phyloP scores from a whole-genome alignment of 2,113 vertebrate genomes.

The Dicerorhinus sumatrensis region DNA sequence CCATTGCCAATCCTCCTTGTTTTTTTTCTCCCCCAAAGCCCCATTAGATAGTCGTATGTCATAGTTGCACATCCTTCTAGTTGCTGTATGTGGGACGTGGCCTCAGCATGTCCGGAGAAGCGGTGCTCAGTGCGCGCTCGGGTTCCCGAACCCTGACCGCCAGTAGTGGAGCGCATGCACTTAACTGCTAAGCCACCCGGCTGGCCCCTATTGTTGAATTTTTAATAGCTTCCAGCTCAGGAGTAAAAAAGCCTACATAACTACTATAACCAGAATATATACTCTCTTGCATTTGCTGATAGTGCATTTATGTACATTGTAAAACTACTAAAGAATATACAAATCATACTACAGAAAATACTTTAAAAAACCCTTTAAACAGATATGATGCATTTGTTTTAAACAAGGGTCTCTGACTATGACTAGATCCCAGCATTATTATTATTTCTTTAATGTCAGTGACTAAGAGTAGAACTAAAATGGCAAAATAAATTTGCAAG shows the following conservation, averaged over 20 bases:
- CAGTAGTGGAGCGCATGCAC: too few species aligned
- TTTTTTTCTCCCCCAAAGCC: too few species aligned
- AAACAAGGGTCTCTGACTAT: background rate
- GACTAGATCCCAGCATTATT: background rate
- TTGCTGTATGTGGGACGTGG: too few species aligned
- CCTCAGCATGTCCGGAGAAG: too few species aligned
- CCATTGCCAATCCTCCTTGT: too few species aligned
- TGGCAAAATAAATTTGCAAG: background rate
- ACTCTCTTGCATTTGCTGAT: background rate
- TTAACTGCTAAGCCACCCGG: too few species aligned
- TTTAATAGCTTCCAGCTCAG: background rate
- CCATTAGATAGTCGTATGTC: too few species aligned
- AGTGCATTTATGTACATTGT: background rate
- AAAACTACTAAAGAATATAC: background rate
- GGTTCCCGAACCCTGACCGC: too few species aligned
- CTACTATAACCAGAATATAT: background rate
- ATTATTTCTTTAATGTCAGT: background rate
- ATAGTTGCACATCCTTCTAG: too few species aligned
- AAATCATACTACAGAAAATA: background rate
- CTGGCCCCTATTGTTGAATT: too few species aligned
- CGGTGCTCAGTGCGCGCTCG: too few species aligned
- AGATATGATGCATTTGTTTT: background rate
- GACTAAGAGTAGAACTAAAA: background rate
- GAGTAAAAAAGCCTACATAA: background rate
- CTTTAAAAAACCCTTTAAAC: background rate